Evolutionary conservation across 1,140 invertebrate species (phyloP), one percentile per base, ranked within the genome.

Genomic region (Ostrea denselamellosa): DNA sequence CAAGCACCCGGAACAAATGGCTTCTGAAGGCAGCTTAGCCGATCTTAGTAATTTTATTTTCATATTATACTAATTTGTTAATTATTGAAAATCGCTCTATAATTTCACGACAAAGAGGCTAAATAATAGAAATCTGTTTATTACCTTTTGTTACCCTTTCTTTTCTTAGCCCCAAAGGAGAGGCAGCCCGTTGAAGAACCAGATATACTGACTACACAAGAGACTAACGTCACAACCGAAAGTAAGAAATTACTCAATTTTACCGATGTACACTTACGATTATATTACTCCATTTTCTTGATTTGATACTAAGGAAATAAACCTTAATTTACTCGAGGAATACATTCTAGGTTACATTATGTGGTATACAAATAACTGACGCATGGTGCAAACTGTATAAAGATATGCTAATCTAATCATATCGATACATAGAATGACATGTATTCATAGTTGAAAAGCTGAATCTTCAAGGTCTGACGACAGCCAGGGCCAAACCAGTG

Each of bases 11-110:
- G 53, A 85, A 10, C 19, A 62, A 0, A 58, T 54, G 53, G 83
- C 17, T 58, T 85, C 54, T 58, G 54, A 56, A 83, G n/a, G 19
- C 44, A 83, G n/a, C 44, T 53, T 77, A 77, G 68, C 68, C 22
- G 22, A 34, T 77, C 68, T 77, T 14, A 77, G 68, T 77, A 77
- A 77, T 34, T 77, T 12, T 34, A 81, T 22, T 1, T 5, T 44
- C 5, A 44, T 44, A n/a, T n/a, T n/a, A 44, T 44, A 44, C 5
- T 44, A 44, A 44, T 44, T 44, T 44, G 34, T 44, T 44, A 5
- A 5, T 44, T 44, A 44, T 5, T 2, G 34, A 44, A 44, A 44
- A 44, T 44, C 34, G 34, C 34, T 44, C 34, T 44, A 44, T 1
- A 44, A 44, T 44, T 5, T 44, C 34, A 44, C 34, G 34, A 44